Evolutionary conservation across 2,888 invertebrate species (phyloP).

Genomic region (Dasysyrphus albostriatus): DNA sequence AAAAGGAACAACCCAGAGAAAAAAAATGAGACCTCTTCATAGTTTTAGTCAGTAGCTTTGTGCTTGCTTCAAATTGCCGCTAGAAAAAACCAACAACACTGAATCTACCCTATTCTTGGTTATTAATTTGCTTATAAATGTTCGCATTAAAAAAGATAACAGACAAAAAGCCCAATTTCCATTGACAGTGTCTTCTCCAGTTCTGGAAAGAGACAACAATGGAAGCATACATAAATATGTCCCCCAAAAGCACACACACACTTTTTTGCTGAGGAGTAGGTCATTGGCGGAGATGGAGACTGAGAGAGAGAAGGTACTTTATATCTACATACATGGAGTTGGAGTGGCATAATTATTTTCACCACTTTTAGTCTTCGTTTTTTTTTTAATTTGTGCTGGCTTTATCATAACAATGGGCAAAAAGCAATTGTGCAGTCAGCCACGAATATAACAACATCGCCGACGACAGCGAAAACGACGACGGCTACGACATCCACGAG

Average conservation of each 20-base stretch:
- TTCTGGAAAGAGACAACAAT: conserved; percentile 24
- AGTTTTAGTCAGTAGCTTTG: conserved; percentile 8
- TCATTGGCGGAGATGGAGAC: conserved; percentile 11
- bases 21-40: neutral
- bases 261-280: conserved; percentile 16
- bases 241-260: conserved; percentile 22
- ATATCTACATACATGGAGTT: conserved; percentile 4
- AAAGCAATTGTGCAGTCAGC: conserved; percentile 61
- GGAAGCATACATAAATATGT: conserved; percentile 23
- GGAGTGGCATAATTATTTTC: conserved; percentile 57
- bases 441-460: conserved; percentile 40
- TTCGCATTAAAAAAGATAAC: conserved; percentile 35
- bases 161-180: conserved; percentile 42
- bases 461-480: conserved; percentile 32
- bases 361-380: conserved; percentile 38
- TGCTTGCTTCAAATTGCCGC: neutral
- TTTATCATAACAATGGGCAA: conserved; percentile 46
- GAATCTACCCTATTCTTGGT: neutral
- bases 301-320: neutral
- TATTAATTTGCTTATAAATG: conserved; percentile 46
- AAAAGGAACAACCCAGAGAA: neutral
- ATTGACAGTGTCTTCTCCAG: conserved; percentile 40
- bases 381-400: conserved; percentile 28
- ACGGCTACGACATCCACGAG: conserved; percentile 2
- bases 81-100: neutral